Evolutionary conservation across 2,888 invertebrate species (phyloP), one percentile per base, ranked within the genome.

Genomic region (Caenorhabditis japonica): DNA sequence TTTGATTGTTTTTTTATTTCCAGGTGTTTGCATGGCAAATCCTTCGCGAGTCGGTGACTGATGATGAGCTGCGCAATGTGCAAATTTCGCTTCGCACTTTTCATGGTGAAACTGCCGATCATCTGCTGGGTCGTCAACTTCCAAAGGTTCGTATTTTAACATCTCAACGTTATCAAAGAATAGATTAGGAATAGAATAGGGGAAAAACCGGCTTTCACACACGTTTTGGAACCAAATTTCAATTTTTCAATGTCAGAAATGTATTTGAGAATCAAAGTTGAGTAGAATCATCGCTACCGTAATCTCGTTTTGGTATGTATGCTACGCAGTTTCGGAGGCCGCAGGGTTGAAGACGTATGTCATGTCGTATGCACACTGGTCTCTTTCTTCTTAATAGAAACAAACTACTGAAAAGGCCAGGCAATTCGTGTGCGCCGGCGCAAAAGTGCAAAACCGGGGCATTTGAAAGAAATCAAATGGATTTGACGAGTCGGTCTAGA

Each of bases 21-120:
- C 70, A 85, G 85, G 87, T 87, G 21, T 87, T 87, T 56, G 87
- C 87, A 13, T 87, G 87, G 87, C 87, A 87, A 64, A 85, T 87
- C 25, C 79, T 87, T 12, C 84, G 87, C 19, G 87, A 87, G 69
- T 85, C 85, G 23, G 84, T 86, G 33, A 84, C 84, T n/a, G 87
- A 87, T 47, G 85, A 86, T 34, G 86, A 87, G 59, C 66, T 87
- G 41, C 74, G 83, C 41, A 83, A 83, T 60, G 86, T 87, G 33
- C 84, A 85, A 70, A 87, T 87, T 52, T 80, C 81, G 0, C 76
- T 87, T 38, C 75, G 87, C 38, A 87, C 86, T 0, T 87, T 85
- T 73, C 85, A 86, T 52, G 86, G 86, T 38, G 87, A 87, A 71
- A 82, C 83, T 5, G 86, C 87, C 19, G 76, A 74, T 13, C 84